These are phyloP conservation scores for Lasioglossum villosulum DNA, from an alignment of 2,888 invertebrate species.

Conservation along the genomic window DNA sequence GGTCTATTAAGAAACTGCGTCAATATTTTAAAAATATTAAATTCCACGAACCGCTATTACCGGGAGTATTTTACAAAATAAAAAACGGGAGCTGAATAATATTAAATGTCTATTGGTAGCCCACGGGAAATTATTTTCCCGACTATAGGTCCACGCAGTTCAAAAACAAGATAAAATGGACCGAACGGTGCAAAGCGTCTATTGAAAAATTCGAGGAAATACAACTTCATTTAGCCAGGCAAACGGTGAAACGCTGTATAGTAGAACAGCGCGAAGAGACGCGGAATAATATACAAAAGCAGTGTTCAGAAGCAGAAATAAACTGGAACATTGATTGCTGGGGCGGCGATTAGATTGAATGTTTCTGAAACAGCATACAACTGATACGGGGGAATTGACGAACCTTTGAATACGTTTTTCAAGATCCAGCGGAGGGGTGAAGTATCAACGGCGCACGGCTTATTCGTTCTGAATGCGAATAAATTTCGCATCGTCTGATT, in stretches of 20 bases:
- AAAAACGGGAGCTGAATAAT: not conserved
- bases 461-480: not conserved
- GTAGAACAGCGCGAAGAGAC: not conserved
- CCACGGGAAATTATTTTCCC: not conserved
- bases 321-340: not conserved
- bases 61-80: not conserved
- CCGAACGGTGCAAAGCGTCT: not conserved
- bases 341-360: not conserved
- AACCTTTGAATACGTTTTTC: not conserved
- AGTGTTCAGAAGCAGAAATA: not conserved
- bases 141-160: not conserved
- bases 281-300: not conserved
- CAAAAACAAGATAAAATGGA: not conserved
- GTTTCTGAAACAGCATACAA: not conserved
- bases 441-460: not conserved
- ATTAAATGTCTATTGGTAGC: not conserved
- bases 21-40: not conserved
- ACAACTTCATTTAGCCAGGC: not conserved
- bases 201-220: not conserved
- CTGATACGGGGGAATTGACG: not conserved
- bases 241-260: too few species aligned
- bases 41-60: not conserved
- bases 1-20: too few species aligned
- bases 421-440: not conserved
- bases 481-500: conserved; percentile 8